Conservation (phyloP, 2,113 vertebrate species). For the Ptilorrhoa leucosticta region DNA sequence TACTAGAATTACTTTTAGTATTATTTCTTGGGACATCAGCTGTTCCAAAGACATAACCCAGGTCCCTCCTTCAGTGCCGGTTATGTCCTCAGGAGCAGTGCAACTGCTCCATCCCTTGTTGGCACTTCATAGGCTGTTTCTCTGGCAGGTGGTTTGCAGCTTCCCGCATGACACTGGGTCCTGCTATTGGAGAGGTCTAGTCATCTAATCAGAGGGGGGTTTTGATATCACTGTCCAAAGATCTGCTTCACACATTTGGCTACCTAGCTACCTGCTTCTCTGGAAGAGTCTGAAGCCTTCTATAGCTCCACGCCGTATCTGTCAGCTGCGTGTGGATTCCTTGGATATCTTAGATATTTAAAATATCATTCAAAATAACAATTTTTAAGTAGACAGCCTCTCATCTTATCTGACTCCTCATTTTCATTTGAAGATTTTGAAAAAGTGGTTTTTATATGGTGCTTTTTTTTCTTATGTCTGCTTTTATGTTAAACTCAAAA, state of each 20-base stretch:
- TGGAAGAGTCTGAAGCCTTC: not conserved
- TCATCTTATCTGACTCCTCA: not conserved
- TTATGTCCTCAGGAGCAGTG: not conserved
- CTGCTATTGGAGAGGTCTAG: not conserved
- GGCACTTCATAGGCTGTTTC: not conserved
- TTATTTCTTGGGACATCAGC: not conserved
- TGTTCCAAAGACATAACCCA: not conserved
- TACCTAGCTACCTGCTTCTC: not conserved
- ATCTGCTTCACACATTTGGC: not conserved
- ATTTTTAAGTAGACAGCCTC: not conserved
- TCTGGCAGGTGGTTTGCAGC: not conserved
- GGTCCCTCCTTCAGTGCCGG: not conserved
- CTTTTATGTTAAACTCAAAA: not conserved
- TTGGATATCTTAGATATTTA: not conserved
- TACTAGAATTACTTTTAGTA: not conserved
- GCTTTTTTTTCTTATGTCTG: not conserved
- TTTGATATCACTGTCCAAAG: not conserved
- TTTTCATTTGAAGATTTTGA: not conserved
- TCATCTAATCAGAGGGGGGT: not conserved
- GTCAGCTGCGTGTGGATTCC: not conserved
- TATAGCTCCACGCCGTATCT: fast-evolving
- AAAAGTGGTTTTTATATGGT: not conserved
- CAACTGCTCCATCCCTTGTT: not conserved
- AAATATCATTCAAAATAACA: not conserved
- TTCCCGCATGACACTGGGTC: not conserved